These are phyloP conservation scores for Tinamus guttatus DNA, from an alignment of 2,113 vertebrate genomes.

Conservation along the genomic window DNA sequence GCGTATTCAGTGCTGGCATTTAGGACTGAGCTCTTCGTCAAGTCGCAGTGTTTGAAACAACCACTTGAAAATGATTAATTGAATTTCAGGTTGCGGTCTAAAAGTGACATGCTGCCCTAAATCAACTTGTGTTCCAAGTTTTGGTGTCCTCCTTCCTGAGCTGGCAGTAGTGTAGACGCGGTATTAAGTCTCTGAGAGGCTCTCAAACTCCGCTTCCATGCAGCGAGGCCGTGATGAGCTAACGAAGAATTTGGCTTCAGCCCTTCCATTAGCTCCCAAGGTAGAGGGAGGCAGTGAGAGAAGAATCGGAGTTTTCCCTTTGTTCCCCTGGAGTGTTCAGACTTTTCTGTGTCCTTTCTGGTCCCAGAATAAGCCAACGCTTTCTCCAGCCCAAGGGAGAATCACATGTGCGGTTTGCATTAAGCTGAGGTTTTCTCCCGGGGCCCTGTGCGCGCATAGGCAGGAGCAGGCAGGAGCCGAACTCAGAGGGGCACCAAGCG, in stretches of 20 bases:
- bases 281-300: not conserved
- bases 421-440: not conserved
- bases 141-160: not conserved
- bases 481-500: not conserved
- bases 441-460: not conserved
- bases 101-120: not conserved
- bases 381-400: not conserved
- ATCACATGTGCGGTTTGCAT: not conserved
- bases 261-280: not conserved
- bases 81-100: not conserved
- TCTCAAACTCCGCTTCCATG: not conserved
- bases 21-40: not conserved
- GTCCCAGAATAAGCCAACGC: not conserved
- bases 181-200: not conserved
- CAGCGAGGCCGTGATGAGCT: not conserved
- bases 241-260: not conserved
- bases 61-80: not conserved
- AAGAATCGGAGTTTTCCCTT: not conserved
- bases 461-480: not conserved
- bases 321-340: not conserved
- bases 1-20: not conserved
- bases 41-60: not conserved
- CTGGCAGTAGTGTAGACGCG: not conserved
- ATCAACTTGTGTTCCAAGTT: not conserved
- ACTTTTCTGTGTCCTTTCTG: not conserved